phyloP scores from a whole-genome alignment of 2,113 vertebrate species.

The Scartelaos histophorus region DNA sequence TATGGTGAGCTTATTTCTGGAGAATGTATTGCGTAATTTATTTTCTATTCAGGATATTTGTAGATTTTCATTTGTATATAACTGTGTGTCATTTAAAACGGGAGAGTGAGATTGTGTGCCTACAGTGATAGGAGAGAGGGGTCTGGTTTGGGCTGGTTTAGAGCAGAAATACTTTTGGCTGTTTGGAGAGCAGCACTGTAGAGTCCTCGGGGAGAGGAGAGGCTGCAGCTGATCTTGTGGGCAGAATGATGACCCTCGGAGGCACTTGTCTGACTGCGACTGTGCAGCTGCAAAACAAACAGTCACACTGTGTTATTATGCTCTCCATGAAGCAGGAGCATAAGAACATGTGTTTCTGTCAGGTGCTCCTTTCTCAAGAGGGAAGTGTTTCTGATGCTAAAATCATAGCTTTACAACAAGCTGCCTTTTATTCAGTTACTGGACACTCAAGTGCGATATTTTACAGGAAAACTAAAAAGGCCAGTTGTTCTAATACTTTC shows the following conservation, averaged over 20 bases:
- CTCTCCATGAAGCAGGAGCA: not conserved
- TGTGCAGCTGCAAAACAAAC: slow-evolving; percentile 8
- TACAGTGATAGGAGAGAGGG: not conserved
- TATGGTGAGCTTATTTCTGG: slow-evolving; percentile 18
- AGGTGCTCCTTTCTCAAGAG: not conserved
- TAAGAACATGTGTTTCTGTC: not conserved
- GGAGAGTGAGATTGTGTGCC: not conserved
- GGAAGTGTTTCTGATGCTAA: not conserved
- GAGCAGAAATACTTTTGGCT: slow-evolving; percentile 2
- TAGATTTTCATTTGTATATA: not conserved
- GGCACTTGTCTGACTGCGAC: not conserved
- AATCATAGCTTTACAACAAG: not conserved
- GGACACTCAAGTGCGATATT: not conserved
- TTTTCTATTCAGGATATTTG: not conserved
- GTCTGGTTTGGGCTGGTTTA: not conserved
- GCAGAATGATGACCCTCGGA: slow-evolving; percentile 1
- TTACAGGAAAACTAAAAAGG: not conserved
- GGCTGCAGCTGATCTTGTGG: slow-evolving; percentile 3
- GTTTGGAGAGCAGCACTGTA: slow-evolving; percentile 1
- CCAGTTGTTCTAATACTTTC: not conserved
- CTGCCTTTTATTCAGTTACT: not conserved
- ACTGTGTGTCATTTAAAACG: not conserved
- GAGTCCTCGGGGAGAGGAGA: not conserved
- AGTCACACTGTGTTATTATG: slow-evolving; percentile 1
- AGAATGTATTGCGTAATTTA: not conserved